Evolutionary conservation across 64 coral and sea anemone species (phyloP).

Genomic region (Montipora cactus): DNA sequence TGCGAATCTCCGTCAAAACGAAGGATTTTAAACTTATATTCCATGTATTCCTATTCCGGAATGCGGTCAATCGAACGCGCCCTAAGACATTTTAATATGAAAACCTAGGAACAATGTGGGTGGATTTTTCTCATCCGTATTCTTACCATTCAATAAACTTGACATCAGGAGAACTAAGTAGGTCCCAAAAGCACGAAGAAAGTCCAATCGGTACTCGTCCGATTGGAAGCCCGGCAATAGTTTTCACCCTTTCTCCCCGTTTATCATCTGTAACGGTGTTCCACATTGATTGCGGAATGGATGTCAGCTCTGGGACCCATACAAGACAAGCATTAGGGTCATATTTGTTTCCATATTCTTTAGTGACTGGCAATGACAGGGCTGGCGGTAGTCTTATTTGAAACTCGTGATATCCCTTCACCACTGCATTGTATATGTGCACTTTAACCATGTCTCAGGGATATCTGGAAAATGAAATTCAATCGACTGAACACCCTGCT

Average conservation of each 20-base stretch:
- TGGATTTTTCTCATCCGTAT: background rate
- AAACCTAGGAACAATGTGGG: background rate
- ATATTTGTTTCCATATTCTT: slow-evolving; percentile 4
- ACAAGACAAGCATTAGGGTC: no score
- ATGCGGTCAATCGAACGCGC: no score
- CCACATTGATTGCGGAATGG: slow-evolving; percentile 21
- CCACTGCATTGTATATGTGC: slow-evolving; percentile 34
- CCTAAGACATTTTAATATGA: background rate
- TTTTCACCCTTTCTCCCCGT: slow-evolving; percentile 39
- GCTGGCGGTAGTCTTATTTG: slow-evolving; percentile 20
- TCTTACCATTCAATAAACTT: slow-evolving; percentile 45
- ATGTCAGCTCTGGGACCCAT: background rate
- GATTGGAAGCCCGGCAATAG: slow-evolving; percentile 55
- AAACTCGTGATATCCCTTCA: slow-evolving; percentile 67
- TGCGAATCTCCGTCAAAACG: no score
- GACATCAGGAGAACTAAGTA: slow-evolving; percentile 1
- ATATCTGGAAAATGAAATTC: background rate
- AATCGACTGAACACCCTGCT: background rate
- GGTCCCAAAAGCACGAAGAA: slow-evolving; percentile 34
- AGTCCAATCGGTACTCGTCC: slow-evolving; percentile 35
- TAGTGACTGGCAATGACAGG: slow-evolving; percentile 26
- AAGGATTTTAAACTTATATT: no score
- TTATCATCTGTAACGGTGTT: slow-evolving; percentile 37
- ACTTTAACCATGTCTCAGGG: background rate
- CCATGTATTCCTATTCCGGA: no score